Conservation (phyloP, 1,140 invertebrate species). For the Drosophila repletoides region DNA sequence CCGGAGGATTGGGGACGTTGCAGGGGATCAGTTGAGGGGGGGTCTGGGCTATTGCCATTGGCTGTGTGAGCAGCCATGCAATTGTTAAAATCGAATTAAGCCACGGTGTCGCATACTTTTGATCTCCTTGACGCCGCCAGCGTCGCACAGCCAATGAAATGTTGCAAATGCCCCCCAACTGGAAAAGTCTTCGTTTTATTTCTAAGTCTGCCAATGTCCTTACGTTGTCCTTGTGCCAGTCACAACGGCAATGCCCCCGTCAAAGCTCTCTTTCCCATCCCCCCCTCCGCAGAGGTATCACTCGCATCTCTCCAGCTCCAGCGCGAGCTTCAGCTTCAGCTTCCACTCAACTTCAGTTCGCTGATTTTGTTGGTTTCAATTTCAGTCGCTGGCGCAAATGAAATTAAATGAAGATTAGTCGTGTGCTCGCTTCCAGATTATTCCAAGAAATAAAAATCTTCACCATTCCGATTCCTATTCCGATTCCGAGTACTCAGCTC, state of each 20-base stretch:
- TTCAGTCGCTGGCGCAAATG: slow-evolving; percentile 74
- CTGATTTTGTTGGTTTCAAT: slow-evolving; percentile 53
- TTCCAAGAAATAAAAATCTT: slow-evolving; percentile 79
- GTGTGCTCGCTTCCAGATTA: slow-evolving; percentile 74
- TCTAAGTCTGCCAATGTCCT: slow-evolving; percentile 56
- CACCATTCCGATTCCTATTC: slow-evolving; percentile 22
- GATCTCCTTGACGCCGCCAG: slow-evolving; percentile 63
- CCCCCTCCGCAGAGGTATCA: slow-evolving; percentile 36
- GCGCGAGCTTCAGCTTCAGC: not conserved
- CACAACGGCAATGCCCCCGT: slow-evolving; percentile 38
- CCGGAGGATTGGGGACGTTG: slow-evolving; percentile 36
- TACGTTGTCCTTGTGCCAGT: slow-evolving; percentile 74
- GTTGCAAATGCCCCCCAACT: slow-evolving; percentile 45
- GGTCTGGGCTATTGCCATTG: slow-evolving; percentile 60
- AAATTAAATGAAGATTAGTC: slow-evolving; percentile 81
- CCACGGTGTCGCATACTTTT: slow-evolving; percentile 81
- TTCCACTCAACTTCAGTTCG: not conserved
- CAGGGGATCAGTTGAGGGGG: slow-evolving; percentile 19
- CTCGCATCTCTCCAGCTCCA: not conserved
- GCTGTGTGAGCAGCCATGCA: slow-evolving; percentile 60
- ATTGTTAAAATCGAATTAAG: slow-evolving; percentile 81
- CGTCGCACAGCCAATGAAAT: slow-evolving; percentile 70
- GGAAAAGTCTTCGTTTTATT: not conserved
- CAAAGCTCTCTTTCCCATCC: too few relatives aligned
- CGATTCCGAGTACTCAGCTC: slow-evolving; percentile 11